A percentile compares a stretch with the other conserved stretches of the same genome.
Conservation (phyloP, 2,888 invertebrate genomes). For the Chrysolina americana region DNA sequence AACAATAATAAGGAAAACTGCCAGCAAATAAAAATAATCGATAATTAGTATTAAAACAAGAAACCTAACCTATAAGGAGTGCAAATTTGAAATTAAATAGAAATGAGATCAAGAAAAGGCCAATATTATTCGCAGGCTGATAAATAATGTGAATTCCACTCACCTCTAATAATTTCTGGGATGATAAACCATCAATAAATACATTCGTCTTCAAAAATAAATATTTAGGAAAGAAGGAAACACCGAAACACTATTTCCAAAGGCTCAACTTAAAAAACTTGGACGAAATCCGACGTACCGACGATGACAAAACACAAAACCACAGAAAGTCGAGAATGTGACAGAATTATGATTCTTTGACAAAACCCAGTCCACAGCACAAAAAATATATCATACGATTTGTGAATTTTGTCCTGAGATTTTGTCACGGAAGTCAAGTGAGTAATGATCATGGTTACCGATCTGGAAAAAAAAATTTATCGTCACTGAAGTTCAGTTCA, state of each 20-base stretch:
- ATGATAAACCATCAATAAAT: no score
- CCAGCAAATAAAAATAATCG: slow-evolving; percentile 10
- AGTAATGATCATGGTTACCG: not conserved
- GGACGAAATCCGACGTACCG: no score
- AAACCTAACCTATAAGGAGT: slow-evolving; percentile 9
- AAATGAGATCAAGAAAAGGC: not conserved
- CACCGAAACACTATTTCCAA: no score
- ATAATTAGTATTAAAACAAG: slow-evolving; percentile 4
- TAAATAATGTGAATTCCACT: not conserved
- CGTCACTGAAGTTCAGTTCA: no score
- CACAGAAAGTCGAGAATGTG: no score
- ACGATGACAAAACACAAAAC: not conserved
- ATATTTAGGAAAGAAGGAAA: no score
- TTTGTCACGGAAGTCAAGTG: not conserved
- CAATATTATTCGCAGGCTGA: no score
- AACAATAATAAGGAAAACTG: not conserved
- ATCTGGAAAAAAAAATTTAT: not conserved
- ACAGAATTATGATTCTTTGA: no score
- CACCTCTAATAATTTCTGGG: not conserved
- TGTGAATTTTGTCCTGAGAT: not conserved
- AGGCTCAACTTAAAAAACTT: no score
- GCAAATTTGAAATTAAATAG: not conserved
- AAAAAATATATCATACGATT: no score
- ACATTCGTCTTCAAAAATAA: no score
- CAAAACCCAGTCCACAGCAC: no score